Percentiles rank a stretch among this genome's conserved stretches.
phyloP scores from a whole-genome alignment of 2,888 invertebrate genomes.

The Pristionchus mayeri region DNA sequence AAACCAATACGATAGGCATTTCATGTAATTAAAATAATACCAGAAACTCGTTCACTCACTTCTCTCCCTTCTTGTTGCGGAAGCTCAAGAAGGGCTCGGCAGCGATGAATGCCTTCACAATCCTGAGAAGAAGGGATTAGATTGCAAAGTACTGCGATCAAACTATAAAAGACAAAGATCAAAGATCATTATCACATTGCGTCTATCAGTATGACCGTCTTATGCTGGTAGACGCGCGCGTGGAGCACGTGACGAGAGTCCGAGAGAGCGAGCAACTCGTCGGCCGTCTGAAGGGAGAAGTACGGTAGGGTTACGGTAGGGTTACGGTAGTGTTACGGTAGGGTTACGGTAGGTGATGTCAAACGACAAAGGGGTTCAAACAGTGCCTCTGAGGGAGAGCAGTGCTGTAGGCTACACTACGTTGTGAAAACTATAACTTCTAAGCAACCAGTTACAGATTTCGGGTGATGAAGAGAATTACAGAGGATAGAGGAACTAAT shows the following conservation, averaged over 20 bases:
- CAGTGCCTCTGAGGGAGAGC: no score
- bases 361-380: no score
- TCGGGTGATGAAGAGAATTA: no score
- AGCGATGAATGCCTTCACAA: conserved; percentile 47
- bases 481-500: no score
- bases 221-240: conserved; percentile 70
- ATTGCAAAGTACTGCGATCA: no score
- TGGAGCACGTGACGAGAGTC: conserved; percentile 65
- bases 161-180: neutral
- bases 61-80: neutral
- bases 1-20: no score
- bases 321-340: neutral
- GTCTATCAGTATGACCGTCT: conserved; percentile 64
- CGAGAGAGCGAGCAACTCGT: conserved; percentile 57
- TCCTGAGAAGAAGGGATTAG: conserved; percentile 5
- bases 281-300: conserved; percentile 45
- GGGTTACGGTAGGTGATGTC: no score
- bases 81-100: conserved; percentile 16
- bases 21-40: no score
- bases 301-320: neutral
- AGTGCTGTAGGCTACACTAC: no score
- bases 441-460: no score
- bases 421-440: no score
- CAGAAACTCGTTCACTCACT: no score
- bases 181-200: conserved; percentile 55